Evolutionary conservation across 2,797 vertebrate species (phyloP).

Genomic region (Numenius phaeopus): DNA sequence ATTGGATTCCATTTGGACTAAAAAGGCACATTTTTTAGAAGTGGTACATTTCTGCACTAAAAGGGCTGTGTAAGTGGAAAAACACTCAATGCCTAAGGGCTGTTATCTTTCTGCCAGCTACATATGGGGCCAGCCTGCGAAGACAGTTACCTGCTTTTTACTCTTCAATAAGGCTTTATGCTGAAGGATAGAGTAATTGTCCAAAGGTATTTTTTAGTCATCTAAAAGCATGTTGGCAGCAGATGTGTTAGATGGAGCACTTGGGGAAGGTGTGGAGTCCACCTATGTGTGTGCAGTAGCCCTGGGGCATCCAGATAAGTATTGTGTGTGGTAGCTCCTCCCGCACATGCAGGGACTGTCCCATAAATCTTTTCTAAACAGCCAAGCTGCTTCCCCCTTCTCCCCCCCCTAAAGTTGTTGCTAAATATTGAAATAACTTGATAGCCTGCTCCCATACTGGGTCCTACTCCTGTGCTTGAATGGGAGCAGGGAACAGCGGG

Average conservation of each 20-base stretch:
- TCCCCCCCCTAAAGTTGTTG: neutral
- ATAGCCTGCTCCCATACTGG: neutral
- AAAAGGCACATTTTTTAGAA: neutral
- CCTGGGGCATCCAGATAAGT: neutral
- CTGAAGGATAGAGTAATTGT: neutral
- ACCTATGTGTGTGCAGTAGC: neutral
- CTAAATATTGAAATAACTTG: neutral
- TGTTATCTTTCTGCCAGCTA: neutral
- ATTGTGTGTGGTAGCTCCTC: neutral
- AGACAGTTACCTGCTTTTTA: neutral
- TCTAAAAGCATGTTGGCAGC: neutral
- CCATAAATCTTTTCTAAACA: neutral
- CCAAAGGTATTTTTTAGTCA: neutral
- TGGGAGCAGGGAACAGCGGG: neutral
- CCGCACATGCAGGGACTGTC: neutral
- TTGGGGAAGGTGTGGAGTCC: neutral
- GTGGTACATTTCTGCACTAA: neutral
- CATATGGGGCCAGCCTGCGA: neutral
- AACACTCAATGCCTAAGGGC: neutral
- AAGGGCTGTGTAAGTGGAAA: neutral
- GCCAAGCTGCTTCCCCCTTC: neutral
- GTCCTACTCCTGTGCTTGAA: neutral
- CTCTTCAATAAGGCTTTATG: neutral
- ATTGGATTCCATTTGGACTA: neutral
- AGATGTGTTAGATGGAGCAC: neutral